Evolutionary conservation across 2,888 invertebrate species (phyloP).

Genomic region (Sphaeridia pumilis): DNA sequence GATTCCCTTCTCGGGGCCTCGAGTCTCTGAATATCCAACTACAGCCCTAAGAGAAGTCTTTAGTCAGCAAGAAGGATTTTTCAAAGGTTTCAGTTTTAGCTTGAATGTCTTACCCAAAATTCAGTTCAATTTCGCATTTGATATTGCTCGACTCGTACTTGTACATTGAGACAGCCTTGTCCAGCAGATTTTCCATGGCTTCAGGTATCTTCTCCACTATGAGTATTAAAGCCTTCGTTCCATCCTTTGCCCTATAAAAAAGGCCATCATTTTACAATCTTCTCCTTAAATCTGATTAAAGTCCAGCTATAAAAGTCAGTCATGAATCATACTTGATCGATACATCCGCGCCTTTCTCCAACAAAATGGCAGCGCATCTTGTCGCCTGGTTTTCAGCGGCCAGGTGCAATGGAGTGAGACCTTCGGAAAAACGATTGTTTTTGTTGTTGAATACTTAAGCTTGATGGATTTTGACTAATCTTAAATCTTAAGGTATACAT

Average conservation of each 20-base stretch:
- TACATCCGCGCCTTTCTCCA: conserved; percentile 33
- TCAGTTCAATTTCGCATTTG: conserved; percentile 32
- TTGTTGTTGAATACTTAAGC: not conserved
- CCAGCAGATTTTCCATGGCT: conserved; percentile 33
- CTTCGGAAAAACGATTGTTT: conserved; percentile 1
- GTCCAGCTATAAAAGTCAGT: not conserved
- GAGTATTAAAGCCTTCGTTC: conserved; percentile 30
- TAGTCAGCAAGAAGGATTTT: not conserved
- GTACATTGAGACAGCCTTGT: conserved; percentile 29
- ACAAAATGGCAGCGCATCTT: conserved; percentile 27
- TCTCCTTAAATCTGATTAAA: not conserved
- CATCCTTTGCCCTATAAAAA: conserved; percentile 27
- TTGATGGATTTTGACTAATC: not conserved
- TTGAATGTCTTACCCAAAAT: conserved; percentile 28
- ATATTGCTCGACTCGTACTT: conserved; percentile 34
- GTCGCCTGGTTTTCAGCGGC: conserved; percentile 34
- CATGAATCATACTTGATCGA: conserved; percentile 25
- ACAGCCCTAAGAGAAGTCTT: conserved; percentile 22
- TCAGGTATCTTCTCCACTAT: conserved; percentile 35
- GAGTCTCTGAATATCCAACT: conserved; percentile 32
- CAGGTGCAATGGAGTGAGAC: conserved; percentile 24
- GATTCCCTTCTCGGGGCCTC: conserved; percentile 15
- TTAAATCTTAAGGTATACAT: not conserved
- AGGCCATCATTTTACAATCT: not conserved
- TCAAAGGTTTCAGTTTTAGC: not conserved